Percentiles rank a stretch among this genome's conserved stretches.
These are phyloP conservation scores for Cottus gobio DNA, from an alignment of 2,113 vertebrate species.

Conservation along the genomic window DNA sequence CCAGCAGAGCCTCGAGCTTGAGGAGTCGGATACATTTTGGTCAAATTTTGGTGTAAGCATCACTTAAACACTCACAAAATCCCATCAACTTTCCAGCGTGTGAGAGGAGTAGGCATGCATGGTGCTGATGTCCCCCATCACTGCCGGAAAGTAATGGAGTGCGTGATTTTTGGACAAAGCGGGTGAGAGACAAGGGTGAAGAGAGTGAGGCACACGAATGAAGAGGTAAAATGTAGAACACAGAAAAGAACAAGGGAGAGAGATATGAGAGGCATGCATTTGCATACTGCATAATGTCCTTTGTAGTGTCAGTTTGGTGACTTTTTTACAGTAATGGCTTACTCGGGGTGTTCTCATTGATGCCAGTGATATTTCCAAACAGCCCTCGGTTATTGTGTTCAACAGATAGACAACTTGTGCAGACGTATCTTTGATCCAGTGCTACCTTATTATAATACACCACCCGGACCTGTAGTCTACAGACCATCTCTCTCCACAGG, in stretches of 20 bases:
- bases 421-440: slow-evolving; percentile 7
- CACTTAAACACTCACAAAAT: slow-evolving; percentile 17
- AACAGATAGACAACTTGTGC: slow-evolving; percentile 3
- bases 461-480: no score
- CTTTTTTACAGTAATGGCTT: slow-evolving; percentile 35
- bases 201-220: background rate
- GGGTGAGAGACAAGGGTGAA: background rate
- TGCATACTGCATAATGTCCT: slow-evolving; percentile 42
- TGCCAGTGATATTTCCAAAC: slow-evolving; percentile 33
- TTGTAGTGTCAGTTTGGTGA: slow-evolving; percentile 36
- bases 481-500: background rate
- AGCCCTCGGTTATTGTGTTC: slow-evolving; percentile 9
- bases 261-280: slow-evolving; percentile 29
- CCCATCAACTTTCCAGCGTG: slow-evolving; percentile 2
- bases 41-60: background rate
- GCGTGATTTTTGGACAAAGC: slow-evolving; percentile 18
- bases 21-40: background rate
- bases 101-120: background rate
- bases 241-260: background rate
- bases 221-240: slow-evolving; percentile 21
- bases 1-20: background rate
- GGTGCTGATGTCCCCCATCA: background rate
- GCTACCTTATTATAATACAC: background rate
- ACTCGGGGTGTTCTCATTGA: slow-evolving; percentile 35
- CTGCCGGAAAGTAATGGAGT: background rate